Evolutionary conservation across 2,113 vertebrate species (phyloP), one percentile per base, ranked within the genome.

Genomic region (Eclectus roratus): DNA sequence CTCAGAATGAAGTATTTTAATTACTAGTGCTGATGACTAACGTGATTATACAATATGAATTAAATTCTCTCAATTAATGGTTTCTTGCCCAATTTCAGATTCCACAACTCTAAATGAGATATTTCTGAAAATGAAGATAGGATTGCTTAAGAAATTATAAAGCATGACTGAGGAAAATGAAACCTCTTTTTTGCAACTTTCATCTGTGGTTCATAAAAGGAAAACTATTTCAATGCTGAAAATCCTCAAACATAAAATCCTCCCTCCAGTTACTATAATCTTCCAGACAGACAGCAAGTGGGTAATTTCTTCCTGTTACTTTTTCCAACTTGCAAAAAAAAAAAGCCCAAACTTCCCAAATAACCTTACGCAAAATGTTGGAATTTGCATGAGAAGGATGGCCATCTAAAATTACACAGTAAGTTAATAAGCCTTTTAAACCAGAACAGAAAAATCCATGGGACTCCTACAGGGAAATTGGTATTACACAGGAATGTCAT

Each of bases 321-420:
- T 18, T 92, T 85, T 78, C 41, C 55, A 81, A 76, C 91, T 94
- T 73, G 72, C 24, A 15, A n/a, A 95, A 91, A 91, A 91, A 37
- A 72, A 91, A 80, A 93, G 43, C 31, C 88, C 76, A 46, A 56
- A 24, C 21, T 25, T 80, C 76, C 72, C 58, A 41, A 82, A 73
- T 61, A 81, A 93, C 61, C 78, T 91, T 68, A 91, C 25, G 23
- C 39, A 78, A 85, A 86, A 87, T 56, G 27, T 64, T 41, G 69
- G 73, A 91, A 89, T 68, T 80, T 63, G 49, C 65, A n/a, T 81
- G 82, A 94, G 76, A 79, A 91, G 47, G 82, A 68, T 93, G 94
- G 87, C 68, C 94, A 94, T 91, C 88, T 97, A 93, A 96, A 95
- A 94, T 88, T 56, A 97, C 93, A 90, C 89, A 80, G 56, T 71